These are phyloP conservation scores for Crotophaga sulcirostris DNA, from an alignment of 2,113 vertebrate species.

Conservation along the genomic window DNA sequence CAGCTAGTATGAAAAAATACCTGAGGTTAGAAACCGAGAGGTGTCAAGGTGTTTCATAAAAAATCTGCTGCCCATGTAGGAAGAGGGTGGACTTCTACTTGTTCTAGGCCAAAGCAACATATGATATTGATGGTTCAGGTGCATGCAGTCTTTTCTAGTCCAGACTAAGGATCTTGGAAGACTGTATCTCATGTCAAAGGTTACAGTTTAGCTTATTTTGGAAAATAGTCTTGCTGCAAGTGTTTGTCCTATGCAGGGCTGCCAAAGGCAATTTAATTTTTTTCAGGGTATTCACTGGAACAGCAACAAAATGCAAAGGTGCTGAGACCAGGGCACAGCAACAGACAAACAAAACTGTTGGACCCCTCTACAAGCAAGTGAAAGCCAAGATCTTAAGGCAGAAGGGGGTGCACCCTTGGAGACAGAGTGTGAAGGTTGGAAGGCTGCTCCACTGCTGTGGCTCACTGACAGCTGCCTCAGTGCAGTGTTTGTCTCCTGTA, in stretches of 20 bases:
- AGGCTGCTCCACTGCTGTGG: not conserved
- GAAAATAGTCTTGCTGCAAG: not conserved
- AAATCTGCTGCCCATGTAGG: not conserved
- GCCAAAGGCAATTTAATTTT: not conserved
- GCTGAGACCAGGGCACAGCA: not conserved
- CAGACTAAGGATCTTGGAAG: not conserved
- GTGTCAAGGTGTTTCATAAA: constrained; percentile 55
- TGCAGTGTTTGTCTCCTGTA: not conserved
- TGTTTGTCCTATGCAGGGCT: not conserved
- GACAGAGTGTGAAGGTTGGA: not conserved
- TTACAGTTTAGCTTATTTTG: not conserved
- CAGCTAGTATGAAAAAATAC: not conserved
- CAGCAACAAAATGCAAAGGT: not conserved
- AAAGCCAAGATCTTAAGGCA: not conserved
- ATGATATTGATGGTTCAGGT: not conserved
- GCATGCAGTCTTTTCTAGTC: not conserved
- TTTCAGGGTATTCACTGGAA: not conserved
- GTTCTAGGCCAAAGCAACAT: not conserved
- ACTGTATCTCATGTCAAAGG: not conserved
- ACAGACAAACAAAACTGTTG: not conserved
- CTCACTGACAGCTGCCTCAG: not conserved
- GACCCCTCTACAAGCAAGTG: not conserved
- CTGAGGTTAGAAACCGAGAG: not conserved
- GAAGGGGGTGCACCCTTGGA: not conserved
- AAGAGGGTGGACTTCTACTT: not conserved